Evolutionary conservation across 2,888 invertebrate species (phyloP).

Genomic region (Tachina grossa): DNA sequence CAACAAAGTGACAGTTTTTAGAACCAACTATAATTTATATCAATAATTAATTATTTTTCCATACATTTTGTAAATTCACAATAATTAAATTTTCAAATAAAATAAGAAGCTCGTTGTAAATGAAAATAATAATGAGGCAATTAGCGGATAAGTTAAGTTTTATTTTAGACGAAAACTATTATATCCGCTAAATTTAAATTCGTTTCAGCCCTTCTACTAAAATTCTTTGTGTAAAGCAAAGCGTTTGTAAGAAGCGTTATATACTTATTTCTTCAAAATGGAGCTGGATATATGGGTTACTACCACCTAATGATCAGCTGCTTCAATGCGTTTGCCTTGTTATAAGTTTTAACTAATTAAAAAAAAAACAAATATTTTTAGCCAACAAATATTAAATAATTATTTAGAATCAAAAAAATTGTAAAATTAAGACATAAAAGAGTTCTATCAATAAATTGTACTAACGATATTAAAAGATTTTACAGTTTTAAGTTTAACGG

Average conservation of each 20-base stretch:
- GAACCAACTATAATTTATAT: neutral
- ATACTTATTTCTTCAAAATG: no score
- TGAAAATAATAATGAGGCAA: neutral
- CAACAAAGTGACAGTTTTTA: conserved; percentile 23
- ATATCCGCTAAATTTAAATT: neutral
- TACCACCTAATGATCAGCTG: no score
- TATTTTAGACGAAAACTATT: neutral
- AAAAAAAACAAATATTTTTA: neutral
- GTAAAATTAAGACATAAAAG: neutral
- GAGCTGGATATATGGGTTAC: no score
- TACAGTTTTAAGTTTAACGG: conserved; percentile 23
- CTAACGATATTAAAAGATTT: conserved; percentile 44
- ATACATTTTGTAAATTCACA: neutral
- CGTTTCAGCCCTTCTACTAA: neutral
- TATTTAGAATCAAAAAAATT: neutral
- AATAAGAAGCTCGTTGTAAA: conserved; percentile 20
- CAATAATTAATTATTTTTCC: conserved; percentile 11
- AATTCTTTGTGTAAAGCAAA: neutral
- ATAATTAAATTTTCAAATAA: neutral
- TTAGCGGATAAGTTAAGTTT: neutral
- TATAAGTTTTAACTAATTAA: neutral
- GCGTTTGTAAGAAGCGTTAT: no score
- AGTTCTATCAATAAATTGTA: conserved; percentile 41
- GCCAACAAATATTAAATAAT: neutral
- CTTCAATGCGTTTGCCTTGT: no score